phyloP scores from a whole-genome alignment of 2,888 invertebrate species.

The Rhingia campestris region DNA sequence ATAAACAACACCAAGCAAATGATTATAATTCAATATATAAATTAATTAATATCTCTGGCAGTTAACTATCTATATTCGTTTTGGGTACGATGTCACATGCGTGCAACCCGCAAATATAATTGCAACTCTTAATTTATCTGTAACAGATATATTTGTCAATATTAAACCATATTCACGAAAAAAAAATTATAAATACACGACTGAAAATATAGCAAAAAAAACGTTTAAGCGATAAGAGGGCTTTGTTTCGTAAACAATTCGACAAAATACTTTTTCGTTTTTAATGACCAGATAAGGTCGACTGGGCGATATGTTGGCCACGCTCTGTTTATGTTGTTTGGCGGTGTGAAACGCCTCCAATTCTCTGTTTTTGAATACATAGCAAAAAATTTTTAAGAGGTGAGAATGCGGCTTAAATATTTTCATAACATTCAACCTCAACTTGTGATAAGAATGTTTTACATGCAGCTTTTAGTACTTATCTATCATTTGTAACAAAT shows the following conservation, averaged over 20 bases:
- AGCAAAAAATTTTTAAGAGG: background rate
- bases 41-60: slow-evolving; percentile 3
- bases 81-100: background rate
- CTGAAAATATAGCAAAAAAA: background rate
- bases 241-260: background rate
- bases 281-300: slow-evolving; percentile 23
- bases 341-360: slow-evolving; percentile 46
- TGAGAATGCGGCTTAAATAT: background rate
- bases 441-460: too few relatives aligned
- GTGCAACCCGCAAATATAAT: background rate
- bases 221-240: slow-evolving; percentile 10
- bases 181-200: background rate
- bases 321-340: slow-evolving; percentile 2
- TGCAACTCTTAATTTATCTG: background rate
- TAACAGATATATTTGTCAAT: slow-evolving; percentile 3
- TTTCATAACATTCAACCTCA: too few relatives aligned
- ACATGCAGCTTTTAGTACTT: too few relatives aligned
- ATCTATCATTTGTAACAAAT: too few relatives aligned
- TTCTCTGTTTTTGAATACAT: background rate
- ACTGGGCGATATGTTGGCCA: background rate
- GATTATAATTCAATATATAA: slow-evolving; percentile 11
- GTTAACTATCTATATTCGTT: background rate
- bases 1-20: background rate
- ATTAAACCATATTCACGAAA: background rate
- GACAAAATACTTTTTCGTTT: background rate